These are phyloP conservation scores for Numenius phaeopus DNA, from an alignment of 2,797 vertebrate genomes.

Conservation along the genomic window DNA sequence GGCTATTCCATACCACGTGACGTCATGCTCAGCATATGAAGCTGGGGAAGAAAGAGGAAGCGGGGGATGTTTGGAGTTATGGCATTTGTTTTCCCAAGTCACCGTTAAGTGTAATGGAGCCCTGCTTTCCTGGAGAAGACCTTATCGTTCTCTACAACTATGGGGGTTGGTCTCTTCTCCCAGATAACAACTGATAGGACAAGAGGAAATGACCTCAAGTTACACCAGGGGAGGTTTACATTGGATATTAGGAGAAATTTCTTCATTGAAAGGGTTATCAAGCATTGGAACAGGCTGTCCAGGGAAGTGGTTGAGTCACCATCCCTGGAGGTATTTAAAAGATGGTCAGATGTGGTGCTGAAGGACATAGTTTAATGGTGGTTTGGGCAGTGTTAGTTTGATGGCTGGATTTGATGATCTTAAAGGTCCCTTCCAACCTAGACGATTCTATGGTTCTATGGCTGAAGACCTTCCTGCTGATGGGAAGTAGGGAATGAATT, in stretches of 20 bases:
- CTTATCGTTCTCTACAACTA: not conserved
- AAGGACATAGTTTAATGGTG: not conserved
- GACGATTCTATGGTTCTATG: not conserved
- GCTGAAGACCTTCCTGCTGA: not conserved
- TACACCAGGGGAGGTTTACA: not conserved
- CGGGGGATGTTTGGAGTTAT: not conserved
- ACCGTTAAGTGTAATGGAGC: not conserved
- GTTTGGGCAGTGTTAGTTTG: not conserved
- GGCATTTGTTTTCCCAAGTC: not conserved
- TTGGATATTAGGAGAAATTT: not conserved
- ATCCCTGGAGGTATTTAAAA: not conserved
- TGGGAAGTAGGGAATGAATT: not conserved
- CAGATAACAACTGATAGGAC: not conserved
- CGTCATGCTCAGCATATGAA: not conserved
- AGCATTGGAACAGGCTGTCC: not conserved
- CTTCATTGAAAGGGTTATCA: not conserved
- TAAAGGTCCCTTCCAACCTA: not conserved
- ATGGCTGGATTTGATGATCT: not conserved
- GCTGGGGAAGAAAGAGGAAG: not conserved
- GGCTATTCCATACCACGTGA: not conserved
- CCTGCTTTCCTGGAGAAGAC: not conserved
- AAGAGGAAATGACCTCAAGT: not conserved
- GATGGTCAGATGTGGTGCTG: not conserved
- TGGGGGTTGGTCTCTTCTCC: not conserved
- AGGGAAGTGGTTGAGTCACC: not conserved